Evolutionary conservation across 2,888 invertebrate species (phyloP).

Genomic region (Hyalella azteca): DNA sequence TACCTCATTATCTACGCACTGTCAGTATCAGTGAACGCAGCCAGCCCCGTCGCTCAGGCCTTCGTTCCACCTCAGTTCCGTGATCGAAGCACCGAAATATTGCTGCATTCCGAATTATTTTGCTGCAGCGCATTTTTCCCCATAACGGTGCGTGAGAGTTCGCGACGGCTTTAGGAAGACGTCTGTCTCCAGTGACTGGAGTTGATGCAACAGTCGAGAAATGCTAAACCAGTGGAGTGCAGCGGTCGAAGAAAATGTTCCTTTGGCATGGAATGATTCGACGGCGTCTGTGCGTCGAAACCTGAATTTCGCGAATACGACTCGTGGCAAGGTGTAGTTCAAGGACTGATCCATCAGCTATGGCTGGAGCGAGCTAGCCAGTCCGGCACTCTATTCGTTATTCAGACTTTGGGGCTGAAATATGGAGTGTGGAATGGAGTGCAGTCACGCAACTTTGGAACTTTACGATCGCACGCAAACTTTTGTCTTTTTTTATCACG

Average conservation of each 20-base stretch:
- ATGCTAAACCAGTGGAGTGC: too few relatives aligned
- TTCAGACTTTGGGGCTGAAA: conserved; percentile 9
- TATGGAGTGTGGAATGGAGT: conserved; percentile 2
- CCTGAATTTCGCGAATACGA: too few relatives aligned
- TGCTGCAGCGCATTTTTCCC: neutral
- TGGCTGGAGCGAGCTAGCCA: neutral
- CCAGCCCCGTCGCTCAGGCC: conserved; percentile 17
- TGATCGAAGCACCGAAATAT: conserved; percentile 17
- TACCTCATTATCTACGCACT: conserved; percentile 32
- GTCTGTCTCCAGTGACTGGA: neutral
- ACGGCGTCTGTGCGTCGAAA: too few relatives aligned
- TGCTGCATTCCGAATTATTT: conserved; percentile 17
- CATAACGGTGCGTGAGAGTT: neutral
- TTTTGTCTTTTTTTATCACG: too few relatives aligned
- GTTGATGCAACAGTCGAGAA: neutral
- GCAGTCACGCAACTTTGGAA: neutral
- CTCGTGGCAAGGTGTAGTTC: neutral
- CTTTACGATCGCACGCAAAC: neutral
- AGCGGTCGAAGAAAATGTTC: too few relatives aligned
- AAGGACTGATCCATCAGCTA: conserved; percentile 10
- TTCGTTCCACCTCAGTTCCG: conserved; percentile 37
- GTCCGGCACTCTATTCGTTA: conserved; percentile 15
- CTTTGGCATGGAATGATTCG: too few relatives aligned
- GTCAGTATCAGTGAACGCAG: conserved; percentile 23
- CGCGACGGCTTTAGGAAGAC: neutral